Conservation (phyloP, 1,140 invertebrate genomes). For the Brachionus asplanchnoidis region DNA sequence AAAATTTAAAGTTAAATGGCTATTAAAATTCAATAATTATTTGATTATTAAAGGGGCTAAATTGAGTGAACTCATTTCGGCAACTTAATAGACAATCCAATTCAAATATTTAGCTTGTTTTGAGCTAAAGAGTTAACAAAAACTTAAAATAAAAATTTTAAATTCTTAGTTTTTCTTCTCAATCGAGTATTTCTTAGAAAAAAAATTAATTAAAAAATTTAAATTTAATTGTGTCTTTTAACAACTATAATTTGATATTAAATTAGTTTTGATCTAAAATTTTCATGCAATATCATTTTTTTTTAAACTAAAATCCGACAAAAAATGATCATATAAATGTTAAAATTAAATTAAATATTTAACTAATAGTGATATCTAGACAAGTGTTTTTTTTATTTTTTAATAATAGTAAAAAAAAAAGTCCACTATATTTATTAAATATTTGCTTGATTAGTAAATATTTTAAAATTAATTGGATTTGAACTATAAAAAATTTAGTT, state of each 20-base stretch:
- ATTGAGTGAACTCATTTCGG: background rate
- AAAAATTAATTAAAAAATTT: no score
- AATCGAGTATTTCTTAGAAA: no score
- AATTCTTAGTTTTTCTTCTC: no score
- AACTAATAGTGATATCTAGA: background rate
- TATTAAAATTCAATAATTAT: background rate
- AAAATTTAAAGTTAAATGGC: background rate
- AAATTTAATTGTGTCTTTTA: no score
- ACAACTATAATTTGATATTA: no score
- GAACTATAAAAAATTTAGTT: background rate
- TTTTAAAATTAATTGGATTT: background rate
- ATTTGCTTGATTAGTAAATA: constrained; percentile 9
- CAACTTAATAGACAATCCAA: background rate
- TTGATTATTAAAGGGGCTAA: background rate
- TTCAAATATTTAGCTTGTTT: background rate
- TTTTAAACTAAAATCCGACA: background rate
- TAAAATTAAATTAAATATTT: background rate
- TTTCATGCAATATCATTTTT: background rate
- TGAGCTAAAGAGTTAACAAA: background rate
- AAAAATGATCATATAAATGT: background rate
- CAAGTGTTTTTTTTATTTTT: background rate
- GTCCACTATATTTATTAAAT: constrained; percentile 9
- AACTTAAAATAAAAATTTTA: no score
- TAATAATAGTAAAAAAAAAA: constrained; percentile 6
- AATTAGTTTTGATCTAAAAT: background rate